Percentiles rank a stretch among this genome's conserved stretches.
phyloP scores from a whole-genome alignment of 2,888 invertebrate genomes.

The Tryphoninae sp. region DNA sequence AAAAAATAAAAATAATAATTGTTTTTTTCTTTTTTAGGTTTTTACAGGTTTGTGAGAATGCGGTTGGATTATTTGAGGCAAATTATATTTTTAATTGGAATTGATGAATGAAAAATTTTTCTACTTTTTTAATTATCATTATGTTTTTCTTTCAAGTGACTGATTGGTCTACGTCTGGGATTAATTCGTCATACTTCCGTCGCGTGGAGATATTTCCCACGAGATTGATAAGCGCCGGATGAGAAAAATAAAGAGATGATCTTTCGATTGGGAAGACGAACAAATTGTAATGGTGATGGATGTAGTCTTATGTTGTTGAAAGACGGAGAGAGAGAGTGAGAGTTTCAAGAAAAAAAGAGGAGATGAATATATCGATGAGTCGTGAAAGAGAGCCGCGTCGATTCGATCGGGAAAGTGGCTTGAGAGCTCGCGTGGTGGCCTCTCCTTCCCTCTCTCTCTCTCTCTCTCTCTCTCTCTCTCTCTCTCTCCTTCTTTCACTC shows the following conservation, averaged over 20 bases:
- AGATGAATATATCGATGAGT: constrained; percentile 49
- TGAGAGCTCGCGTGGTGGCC: constrained; percentile 30
- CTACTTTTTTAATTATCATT: not conserved
- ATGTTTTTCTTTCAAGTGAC: not conserved
- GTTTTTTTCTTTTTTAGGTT: too few species aligned
- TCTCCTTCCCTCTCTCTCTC: not conserved
- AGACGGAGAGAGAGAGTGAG: too few species aligned
- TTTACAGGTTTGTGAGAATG: too few species aligned
- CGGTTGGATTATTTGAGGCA: too few species aligned
- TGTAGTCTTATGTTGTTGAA: constrained; percentile 6
- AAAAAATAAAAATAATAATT: too few species aligned
- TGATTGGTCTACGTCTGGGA: not conserved
- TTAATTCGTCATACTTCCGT: constrained; percentile 24
- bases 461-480: not conserved
- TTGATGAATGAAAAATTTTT: too few species aligned
- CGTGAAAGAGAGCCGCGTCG: constrained; percentile 54
- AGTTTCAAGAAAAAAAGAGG: not conserved
- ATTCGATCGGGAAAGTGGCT: constrained; percentile 55
- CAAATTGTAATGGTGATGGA: constrained; percentile 56
- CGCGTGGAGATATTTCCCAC: constrained; percentile 42
- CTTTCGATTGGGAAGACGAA: constrained; percentile 51
- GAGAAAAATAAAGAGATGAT: constrained; percentile 24
- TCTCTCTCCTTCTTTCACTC: too few species aligned
- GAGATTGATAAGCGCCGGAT: constrained; percentile 8
- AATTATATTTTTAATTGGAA: too few species aligned